phyloP scores from a whole-genome alignment of 2,113 vertebrate genomes.

The Montifringilla adamsi region DNA sequence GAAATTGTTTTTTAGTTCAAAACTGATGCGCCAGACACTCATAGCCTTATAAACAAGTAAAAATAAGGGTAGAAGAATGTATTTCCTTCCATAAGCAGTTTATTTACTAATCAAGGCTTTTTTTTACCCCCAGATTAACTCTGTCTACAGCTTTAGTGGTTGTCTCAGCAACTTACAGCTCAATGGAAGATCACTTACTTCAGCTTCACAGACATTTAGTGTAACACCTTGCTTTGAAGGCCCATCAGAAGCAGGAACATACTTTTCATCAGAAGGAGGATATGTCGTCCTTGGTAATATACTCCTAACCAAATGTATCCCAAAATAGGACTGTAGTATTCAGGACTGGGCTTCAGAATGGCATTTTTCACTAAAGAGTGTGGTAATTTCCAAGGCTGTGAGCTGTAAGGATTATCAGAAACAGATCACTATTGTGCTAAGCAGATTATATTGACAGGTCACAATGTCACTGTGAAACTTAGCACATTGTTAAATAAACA shows the following conservation, averaged over 20 bases:
- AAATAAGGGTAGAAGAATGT: background rate
- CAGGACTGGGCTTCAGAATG: background rate
- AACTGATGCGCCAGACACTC: background rate
- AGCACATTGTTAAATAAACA: background rate
- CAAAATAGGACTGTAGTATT: background rate
- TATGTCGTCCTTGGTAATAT: conserved; percentile 87
- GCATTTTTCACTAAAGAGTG: background rate
- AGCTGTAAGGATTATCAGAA: background rate
- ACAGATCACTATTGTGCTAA: background rate
- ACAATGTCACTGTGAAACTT: background rate
- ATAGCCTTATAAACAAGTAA: background rate
- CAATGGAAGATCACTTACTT: conserved; percentile 77
- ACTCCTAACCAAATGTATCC: background rate
- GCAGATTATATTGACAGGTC: background rate
- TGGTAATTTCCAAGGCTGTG: background rate
- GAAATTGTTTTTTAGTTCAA: background rate
- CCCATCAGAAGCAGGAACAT: conserved; percentile 86
- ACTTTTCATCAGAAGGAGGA: conserved; percentile 91
- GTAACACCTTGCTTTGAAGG: conserved; percentile 93
- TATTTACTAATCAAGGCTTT: background rate
- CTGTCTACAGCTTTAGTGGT: conserved; percentile 87
- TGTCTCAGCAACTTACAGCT: conserved; percentile 89
- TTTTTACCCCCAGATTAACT: conserved; percentile 78
- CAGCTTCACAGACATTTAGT: conserved; percentile 82
- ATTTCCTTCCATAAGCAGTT: background rate